Percentiles rank a stretch among this genome's conserved stretches.
Evolutionary conservation across 1,140 invertebrate genomes (phyloP).

Genomic region (Ridgeia piscesae): DNA sequence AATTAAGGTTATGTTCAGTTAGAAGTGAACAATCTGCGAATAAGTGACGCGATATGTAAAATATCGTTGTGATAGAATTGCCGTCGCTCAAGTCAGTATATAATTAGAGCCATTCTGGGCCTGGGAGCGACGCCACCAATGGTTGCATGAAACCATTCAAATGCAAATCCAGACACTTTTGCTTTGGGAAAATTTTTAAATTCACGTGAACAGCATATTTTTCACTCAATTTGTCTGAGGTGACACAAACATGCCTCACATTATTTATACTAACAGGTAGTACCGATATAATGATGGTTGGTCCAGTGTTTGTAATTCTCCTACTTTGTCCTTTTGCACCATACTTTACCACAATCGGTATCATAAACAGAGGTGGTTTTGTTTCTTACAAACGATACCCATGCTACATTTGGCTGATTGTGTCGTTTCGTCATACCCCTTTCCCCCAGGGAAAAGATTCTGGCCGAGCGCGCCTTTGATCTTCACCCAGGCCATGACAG

Average conservation of each 20-base stretch:
- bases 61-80: neutral
- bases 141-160: neutral
- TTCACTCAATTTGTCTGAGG: neutral
- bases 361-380: neutral
- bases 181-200: neutral
- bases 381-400: neutral
- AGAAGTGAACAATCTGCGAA: neutral
- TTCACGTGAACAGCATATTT: too few species aligned
- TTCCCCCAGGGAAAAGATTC: neutral
- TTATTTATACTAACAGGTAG: neutral
- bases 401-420: neutral
- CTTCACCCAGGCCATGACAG: neutral
- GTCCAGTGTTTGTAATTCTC: neutral
- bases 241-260: neutral
- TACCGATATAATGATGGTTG: too few species aligned
- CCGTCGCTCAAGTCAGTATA: neutral
- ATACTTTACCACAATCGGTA: neutral
- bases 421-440: neutral
- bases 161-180: neutral
- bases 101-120: neutral
- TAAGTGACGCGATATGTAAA: neutral
- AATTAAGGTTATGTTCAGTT: neutral
- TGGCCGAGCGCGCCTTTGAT: neutral
- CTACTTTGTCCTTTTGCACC: neutral
- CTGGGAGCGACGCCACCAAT: neutral